Percentiles rank a stretch among this genome's conserved stretches.
These are phyloP conservation scores for Manis pentadactyla DNA, from an alignment of 2,797 vertebrate species.

Conservation along the genomic window DNA sequence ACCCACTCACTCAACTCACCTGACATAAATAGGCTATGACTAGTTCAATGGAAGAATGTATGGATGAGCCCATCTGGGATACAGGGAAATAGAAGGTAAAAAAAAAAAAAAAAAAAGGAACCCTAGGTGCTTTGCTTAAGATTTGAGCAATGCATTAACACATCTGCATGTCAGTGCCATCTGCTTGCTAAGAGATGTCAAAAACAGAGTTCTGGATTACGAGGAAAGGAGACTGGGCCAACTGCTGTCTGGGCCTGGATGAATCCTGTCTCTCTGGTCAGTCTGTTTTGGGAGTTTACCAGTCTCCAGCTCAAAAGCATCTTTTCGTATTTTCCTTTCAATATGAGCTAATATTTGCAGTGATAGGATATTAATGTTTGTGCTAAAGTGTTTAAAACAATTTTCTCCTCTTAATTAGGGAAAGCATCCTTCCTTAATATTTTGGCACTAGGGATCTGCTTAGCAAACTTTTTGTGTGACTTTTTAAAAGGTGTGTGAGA, in stretches of 20 bases:
- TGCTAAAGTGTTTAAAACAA: slow-evolving; percentile 24
- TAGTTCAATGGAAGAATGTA: background rate
- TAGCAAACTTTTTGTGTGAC: slow-evolving; percentile 43
- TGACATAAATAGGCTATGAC: background rate
- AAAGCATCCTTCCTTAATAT: slow-evolving; percentile 28
- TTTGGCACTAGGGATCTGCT: background rate
- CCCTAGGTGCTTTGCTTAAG: background rate
- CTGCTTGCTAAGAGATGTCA: background rate
- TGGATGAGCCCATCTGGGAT: background rate
- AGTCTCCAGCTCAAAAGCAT: background rate
- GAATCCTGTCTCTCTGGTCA: background rate
- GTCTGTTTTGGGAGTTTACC: background rate
- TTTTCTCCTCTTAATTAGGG: slow-evolving; percentile 57
- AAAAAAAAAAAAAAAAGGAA: background rate
- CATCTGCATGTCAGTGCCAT: background rate
- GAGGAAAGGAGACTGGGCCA: background rate
- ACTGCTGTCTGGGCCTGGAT: background rate
- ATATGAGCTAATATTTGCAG: background rate
- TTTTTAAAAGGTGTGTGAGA: background rate
- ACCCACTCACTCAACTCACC: background rate
- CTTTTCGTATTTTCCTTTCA: slow-evolving; percentile 17
- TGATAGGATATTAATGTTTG: slow-evolving; percentile 18
- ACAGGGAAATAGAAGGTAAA: background rate
- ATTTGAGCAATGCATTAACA: background rate
- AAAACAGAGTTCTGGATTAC: background rate